Evolutionary conservation across 23 tunicate genomes (phyloP), one percentile per base, ranked within the genome.

Genomic region (Halocynthia roretzi): DNA sequence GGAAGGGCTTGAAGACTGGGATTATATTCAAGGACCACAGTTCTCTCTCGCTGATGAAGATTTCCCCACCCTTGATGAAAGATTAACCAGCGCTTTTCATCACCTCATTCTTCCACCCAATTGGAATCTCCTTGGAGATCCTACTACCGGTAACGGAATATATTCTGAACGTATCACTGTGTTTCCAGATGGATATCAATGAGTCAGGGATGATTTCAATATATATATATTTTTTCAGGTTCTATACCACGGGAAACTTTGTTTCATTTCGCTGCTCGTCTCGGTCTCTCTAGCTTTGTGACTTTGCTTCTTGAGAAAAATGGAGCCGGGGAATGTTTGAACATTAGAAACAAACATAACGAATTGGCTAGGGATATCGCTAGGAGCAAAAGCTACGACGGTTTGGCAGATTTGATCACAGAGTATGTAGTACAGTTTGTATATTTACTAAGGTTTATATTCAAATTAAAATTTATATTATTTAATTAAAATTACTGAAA

Each of bases 1-100:
- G 76, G 87, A 81, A 51, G 76, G 84, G 23, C 63, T 94, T 63
- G 99, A 94, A 75, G 99, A 94, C 53, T 94, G 99, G 99, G 96
- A 96, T 76, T 77, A 79, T 60, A 90, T 96, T 52, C 83, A 81
- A 49, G 99, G 96, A 6, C 76, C 70, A 22, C 75, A 86, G 49
- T 96, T 89, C 67, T 96, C 92, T 19, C 85, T 96, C 11, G 85
- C 68, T 50, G 70, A 90, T n/a, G 99, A 96, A 80, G 93, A 96
- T 83, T 96, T 96, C 51, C 61, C 86, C 2, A 83, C 96, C 8
- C 76, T 96, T 6, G 99, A 96, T 68, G 93, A 96, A 40, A 80
- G 99, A 53, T 72, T 96, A 18, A 90, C 96, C 19, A 78, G 88
- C 56, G 99, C 99, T 8, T 96, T 96, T 62, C 93, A 96, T 61